Percentiles rank a stretch among this genome's conserved stretches.
Evolutionary conservation across 2,888 invertebrate species (phyloP).

Genomic region (Cancer borealis): DNA sequence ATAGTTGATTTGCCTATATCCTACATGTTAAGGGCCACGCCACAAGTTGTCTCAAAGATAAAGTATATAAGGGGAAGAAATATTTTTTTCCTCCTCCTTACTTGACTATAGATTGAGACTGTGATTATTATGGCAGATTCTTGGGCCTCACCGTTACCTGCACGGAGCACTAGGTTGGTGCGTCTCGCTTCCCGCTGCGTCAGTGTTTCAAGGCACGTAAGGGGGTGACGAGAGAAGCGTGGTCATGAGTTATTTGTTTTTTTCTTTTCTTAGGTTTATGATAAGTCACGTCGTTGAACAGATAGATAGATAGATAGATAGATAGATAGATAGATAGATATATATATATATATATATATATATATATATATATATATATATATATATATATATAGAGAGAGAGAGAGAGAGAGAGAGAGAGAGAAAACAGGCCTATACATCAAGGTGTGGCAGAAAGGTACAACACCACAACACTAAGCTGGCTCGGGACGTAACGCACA

Average conservation of each 20-base stretch:
- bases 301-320: too few relatives aligned
- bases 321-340: too few relatives aligned
- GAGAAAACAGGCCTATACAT: background rate
- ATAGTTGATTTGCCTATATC: background rate
- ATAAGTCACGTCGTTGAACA: too few relatives aligned
- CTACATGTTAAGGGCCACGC: background rate
- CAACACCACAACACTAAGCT: background rate
- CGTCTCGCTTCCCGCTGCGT: background rate
- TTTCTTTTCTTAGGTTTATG: too few relatives aligned
- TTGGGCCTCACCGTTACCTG: background rate
- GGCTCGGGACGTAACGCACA: too few relatives aligned
- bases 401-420: background rate
- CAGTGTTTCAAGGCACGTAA: background rate
- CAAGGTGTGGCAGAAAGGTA: background rate
- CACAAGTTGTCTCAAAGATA: background rate
- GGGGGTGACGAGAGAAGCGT: background rate
- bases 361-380: background rate
- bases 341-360: too few relatives aligned
- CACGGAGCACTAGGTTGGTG: background rate
- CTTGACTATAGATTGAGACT: background rate
- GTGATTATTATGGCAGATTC: background rate
- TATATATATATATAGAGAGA: background rate
- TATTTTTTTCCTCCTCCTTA: background rate
- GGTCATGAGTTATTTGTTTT: background rate
- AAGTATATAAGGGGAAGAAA: background rate